Percentiles rank a stretch among this genome's conserved stretches.
phyloP scores from a whole-genome alignment of 2,797 vertebrate genomes.

The Champsocephalus esox region DNA sequence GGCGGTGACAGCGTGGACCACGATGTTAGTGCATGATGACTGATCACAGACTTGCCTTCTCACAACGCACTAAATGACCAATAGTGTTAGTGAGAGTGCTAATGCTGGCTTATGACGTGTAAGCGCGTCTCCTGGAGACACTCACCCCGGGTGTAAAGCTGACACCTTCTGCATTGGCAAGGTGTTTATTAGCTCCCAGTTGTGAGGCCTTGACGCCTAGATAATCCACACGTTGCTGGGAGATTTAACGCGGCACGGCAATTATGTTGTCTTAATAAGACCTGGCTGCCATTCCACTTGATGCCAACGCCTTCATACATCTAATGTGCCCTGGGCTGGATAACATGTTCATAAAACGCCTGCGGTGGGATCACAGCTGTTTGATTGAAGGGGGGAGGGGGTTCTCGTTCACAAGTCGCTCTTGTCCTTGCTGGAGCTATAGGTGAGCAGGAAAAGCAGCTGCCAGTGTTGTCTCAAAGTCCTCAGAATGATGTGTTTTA shows the following conservation, averaged over 20 bases:
- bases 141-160: slow-evolving; percentile 66
- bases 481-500: not conserved
- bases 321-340: slow-evolving; percentile 40
- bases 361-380: slow-evolving; percentile 46
- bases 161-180: slow-evolving; percentile 73
- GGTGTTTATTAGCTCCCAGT: slow-evolving; percentile 83
- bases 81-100: slow-evolving; percentile 38
- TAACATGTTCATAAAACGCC: slow-evolving; percentile 47
- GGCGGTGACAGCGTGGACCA: slow-evolving; percentile 50
- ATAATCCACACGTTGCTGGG: slow-evolving; percentile 36
- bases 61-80: slow-evolving; percentile 60
- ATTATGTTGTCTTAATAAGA: slow-evolving; percentile 72
- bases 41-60: slow-evolving; percentile 51
- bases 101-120: slow-evolving; percentile 58
- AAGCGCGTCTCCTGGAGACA: slow-evolving; percentile 66
- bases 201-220: slow-evolving; percentile 53
- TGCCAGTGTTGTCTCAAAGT: slow-evolving; percentile 12
- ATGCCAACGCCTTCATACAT: slow-evolving; percentile 42
- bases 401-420: slow-evolving; percentile 31
- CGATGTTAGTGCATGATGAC: slow-evolving; percentile 45
- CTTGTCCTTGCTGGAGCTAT: slow-evolving; percentile 54
- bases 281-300: slow-evolving; percentile 37
- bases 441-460: slow-evolving; percentile 35
- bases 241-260: slow-evolving; percentile 61
- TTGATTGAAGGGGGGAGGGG: slow-evolving; percentile 37